phyloP scores from a whole-genome alignment of 2,888 invertebrate genomes.

The Coelopa pilipes region DNA sequence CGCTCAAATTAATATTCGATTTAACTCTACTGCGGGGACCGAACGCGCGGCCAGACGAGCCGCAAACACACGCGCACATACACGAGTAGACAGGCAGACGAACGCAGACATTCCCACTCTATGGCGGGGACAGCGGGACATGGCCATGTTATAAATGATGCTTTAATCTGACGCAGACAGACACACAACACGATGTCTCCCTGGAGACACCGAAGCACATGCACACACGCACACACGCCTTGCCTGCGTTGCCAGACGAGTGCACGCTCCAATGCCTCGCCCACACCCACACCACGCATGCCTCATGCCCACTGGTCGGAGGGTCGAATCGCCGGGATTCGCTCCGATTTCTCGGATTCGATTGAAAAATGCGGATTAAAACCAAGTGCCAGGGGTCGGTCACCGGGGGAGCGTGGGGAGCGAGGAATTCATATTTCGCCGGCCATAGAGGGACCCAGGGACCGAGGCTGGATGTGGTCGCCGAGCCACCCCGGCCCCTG shows the following conservation, averaged over 20 bases:
- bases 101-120: slow-evolving; percentile 1
- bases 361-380: slow-evolving; percentile 1
- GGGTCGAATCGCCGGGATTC: not conserved
- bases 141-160: slow-evolving; percentile 3
- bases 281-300: not conserved
- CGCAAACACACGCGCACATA: slow-evolving; percentile 9
- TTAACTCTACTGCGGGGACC: slow-evolving; percentile 43
- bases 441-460: not conserved
- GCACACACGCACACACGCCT: not conserved
- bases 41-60: slow-evolving; percentile 44
- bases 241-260: no score
- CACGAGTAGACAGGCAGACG: not conserved
- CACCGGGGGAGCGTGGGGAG: not conserved
- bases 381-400: not conserved
- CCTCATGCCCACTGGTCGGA: not conserved
- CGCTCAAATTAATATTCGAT: slow-evolving; percentile 20
- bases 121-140: no score
- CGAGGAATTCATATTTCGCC: not conserved
- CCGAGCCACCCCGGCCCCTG: no score
- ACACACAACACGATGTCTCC: slow-evolving; percentile 19
- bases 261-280: not conserved
- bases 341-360: slow-evolving; percentile 4
- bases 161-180: slow-evolving; percentile 21
- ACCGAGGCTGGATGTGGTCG: no score
- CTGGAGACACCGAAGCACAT: not conserved